Evolutionary conservation across 2,113 vertebrate genomes (phyloP).

Genomic region (Aspidoscelis tigris): DNA sequence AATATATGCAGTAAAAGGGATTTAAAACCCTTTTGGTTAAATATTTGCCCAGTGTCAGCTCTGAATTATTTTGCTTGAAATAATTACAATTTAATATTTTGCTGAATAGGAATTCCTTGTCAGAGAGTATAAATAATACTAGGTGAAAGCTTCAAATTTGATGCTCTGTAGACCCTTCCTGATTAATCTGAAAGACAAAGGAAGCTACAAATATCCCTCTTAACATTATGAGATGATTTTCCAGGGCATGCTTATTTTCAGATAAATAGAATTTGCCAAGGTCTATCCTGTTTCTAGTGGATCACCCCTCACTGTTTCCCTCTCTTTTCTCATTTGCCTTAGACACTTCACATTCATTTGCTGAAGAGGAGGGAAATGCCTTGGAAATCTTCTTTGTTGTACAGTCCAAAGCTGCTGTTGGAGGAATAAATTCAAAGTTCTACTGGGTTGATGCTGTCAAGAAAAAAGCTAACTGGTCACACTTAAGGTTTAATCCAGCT

Average conservation of each 20-base stretch:
- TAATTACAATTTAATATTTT: constrained; percentile 34
- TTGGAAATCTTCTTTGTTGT: too few relatives aligned
- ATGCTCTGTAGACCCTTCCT: neutral
- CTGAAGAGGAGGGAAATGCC: too few relatives aligned
- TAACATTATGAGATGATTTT: neutral
- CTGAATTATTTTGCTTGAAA: constrained; percentile 33
- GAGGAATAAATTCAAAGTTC: too few relatives aligned
- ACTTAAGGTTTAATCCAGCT: too few relatives aligned
- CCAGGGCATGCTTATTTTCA: neutral
- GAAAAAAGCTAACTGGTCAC: too few relatives aligned
- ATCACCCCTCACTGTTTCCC: too few relatives aligned
- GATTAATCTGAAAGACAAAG: neutral
- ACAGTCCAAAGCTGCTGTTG: too few relatives aligned
- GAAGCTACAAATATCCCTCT: neutral
- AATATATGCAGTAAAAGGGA: constrained; percentile 29
- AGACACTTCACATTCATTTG: too few relatives aligned
- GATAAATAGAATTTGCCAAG: neutral
- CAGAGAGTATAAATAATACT: constrained; percentile 7
- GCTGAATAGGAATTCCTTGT: neutral
- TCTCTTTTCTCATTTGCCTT: neutral
- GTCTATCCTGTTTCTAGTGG: neutral
- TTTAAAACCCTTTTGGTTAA: constrained; percentile 35
- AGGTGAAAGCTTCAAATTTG: neutral
- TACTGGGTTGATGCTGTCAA: too few relatives aligned
- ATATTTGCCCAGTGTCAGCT: constrained; percentile 38